Percentiles rank a stretch among this genome's conserved stretches.
Evolutionary conservation across 2,888 invertebrate genomes (phyloP).

Genomic region (Microchrysa polita): DNA sequence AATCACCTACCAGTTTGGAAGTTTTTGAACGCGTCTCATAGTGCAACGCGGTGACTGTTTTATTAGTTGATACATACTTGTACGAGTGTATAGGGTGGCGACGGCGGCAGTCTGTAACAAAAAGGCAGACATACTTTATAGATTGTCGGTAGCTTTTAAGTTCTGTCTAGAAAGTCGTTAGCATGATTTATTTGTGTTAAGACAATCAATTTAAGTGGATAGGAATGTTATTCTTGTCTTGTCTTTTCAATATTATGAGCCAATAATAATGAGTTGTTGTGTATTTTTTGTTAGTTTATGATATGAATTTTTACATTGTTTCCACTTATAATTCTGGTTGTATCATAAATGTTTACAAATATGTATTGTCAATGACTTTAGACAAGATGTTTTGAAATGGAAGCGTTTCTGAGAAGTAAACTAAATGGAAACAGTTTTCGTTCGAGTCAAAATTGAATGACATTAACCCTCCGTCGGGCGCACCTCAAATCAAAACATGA

Average conservation of each 20-base stretch:
- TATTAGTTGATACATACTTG: too few relatives aligned
- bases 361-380: too few relatives aligned
- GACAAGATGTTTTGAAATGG: too few relatives aligned
- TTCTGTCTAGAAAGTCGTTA: conserved; percentile 38
- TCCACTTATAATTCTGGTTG: conserved; percentile 38
- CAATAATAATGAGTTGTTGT: neutral
- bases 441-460: too few relatives aligned
- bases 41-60: neutral
- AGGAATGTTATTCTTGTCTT: conserved; percentile 23
- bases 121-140: neutral
- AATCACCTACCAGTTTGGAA: neutral
- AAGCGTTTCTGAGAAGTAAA: too few relatives aligned
- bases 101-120: conserved; percentile 6
- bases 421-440: too few relatives aligned
- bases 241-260: conserved; percentile 13
- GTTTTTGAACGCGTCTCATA: neutral
- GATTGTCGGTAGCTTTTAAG: conserved; percentile 40
- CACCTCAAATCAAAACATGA: too few relatives aligned
- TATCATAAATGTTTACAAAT: conserved; percentile 9
- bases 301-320: conserved; percentile 42
- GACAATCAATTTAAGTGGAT: conserved; percentile 43
- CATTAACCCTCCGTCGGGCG: too few relatives aligned
- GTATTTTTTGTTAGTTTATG: conserved; percentile 27
- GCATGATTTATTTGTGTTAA: conserved; percentile 41
- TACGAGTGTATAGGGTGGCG: too few relatives aligned